Percentiles rank a stretch among this genome's conserved stretches.
These are phyloP conservation scores for Euleptes europaea DNA, from an alignment of 2,113 vertebrate genomes.

Conservation along the genomic window DNA sequence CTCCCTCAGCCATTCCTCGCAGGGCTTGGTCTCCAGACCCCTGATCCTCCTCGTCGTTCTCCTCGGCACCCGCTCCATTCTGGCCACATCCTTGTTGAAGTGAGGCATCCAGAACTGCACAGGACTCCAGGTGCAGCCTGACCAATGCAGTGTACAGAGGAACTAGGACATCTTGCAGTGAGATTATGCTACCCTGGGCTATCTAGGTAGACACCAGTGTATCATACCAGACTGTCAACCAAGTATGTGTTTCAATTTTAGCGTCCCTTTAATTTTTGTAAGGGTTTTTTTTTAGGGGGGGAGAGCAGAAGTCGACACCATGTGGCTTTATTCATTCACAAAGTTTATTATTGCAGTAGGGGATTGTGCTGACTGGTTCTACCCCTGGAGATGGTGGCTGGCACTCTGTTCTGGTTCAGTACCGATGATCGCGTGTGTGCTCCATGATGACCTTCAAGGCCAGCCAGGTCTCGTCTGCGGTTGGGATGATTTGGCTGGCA, in stretches of 20 bases:
- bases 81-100: too few relatives aligned
- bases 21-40: too few relatives aligned
- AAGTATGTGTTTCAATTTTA: too few relatives aligned
- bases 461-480: conserved; percentile 90
- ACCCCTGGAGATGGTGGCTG: background rate
- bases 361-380: too few relatives aligned
- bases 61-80: too few relatives aligned
- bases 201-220: background rate
- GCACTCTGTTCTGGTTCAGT: conserved; percentile 49
- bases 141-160: too few relatives aligned
- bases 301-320: background rate
- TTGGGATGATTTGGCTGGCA: conserved; percentile 88
- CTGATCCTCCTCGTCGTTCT: too few relatives aligned
- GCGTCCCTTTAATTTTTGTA: background rate
- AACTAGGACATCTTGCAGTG: too few relatives aligned
- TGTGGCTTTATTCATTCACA: background rate
- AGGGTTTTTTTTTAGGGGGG: background rate
- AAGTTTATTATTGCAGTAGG: background rate
- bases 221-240: background rate
- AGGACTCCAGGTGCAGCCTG: too few relatives aligned
- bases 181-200: too few relatives aligned
- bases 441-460: conserved; percentile 85
- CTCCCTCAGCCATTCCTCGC: too few relatives aligned
- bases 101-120: too few relatives aligned
- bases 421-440: conserved; percentile 75